Conservation (phyloP, 2,113 vertebrate genomes). For the Epinephelus lanceolatus region DNA sequence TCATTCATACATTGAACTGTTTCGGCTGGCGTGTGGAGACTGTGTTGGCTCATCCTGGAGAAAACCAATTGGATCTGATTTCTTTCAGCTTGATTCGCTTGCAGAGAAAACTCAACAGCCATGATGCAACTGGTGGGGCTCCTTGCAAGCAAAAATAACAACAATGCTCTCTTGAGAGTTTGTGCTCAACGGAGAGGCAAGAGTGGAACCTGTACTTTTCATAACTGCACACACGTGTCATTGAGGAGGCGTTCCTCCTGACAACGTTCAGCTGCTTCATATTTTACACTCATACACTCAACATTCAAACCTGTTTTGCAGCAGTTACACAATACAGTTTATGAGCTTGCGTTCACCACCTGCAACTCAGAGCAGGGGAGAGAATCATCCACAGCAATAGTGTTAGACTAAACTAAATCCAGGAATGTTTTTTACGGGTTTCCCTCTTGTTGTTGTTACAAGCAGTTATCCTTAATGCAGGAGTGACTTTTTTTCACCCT, state of each 20-base stretch:
- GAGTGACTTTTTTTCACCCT: background rate
- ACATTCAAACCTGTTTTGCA: slow-evolving; percentile 77
- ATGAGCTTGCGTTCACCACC: slow-evolving; percentile 21
- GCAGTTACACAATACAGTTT: slow-evolving; percentile 60
- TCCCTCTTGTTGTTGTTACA: background rate
- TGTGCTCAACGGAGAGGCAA: slow-evolving; percentile 11
- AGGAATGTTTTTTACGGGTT: background rate
- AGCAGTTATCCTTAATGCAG: background rate
- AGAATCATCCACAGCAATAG: background rate
- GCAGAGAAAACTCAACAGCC: slow-evolving; percentile 8
- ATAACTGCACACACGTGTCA: slow-evolving; percentile 53
- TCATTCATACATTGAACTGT: slow-evolving; percentile 36
- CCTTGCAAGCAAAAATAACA: slow-evolving; percentile 11
- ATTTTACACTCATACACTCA: slow-evolving; percentile 14
- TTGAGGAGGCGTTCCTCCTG: slow-evolving; percentile 60
- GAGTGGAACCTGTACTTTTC: slow-evolving; percentile 56
- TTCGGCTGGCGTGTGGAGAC: slow-evolving; percentile 23
- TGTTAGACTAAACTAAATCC: background rate
- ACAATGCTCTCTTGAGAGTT: slow-evolving; percentile 2
- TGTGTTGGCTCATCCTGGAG: slow-evolving; percentile 16
- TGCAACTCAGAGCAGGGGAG: slow-evolving; percentile 2
- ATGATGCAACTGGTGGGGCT: slow-evolving; percentile 40
- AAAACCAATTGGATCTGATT: slow-evolving; percentile 22
- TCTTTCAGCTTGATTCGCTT: slow-evolving; percentile 18
- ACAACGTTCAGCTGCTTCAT: slow-evolving; percentile 11